Evolutionary conservation across 2,888 invertebrate genomes (phyloP), one percentile per base, ranked within the genome.

Genomic region (Rhorus exstirpatorius): DNA sequence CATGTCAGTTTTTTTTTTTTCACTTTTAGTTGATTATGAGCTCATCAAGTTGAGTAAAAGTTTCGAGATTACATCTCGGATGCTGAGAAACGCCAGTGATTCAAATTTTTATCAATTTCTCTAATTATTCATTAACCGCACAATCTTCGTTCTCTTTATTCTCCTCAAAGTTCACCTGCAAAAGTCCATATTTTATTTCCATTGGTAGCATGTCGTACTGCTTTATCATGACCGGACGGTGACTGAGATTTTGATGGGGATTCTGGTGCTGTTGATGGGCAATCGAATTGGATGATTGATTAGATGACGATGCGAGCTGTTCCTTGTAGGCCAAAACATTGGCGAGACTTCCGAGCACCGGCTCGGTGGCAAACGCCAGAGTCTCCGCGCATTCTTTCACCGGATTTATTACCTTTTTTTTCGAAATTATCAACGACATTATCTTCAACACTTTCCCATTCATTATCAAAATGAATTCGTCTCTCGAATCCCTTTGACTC

Each of bases 361-460:
- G 97, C 93, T 99, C 99, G 1, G 98, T 96, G n/a, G 97, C 98
- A 93, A 99, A 99, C 0, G 98, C 98, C 88, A 99, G 93, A 1
- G 98, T 98, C 89, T 98, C 97, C 61, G 96, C 94, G 83, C 97
- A 96, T 91, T 98, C 98, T 91, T 97, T 97, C 10, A 97, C 94
- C 21, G 81, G 35, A 81, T 77, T 83, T 70, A 84, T 81, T 46
- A 86, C 82, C 86, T 86, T 46, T 12, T 19, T 3, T 49, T 19
- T 3, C 41, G 51, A 41, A 74, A 58, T 31, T 19, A 53, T 41
- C 65, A 7, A 41, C 17, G 1, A 38, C 8, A 14, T 17, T 19
- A 53, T 17, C 26, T 10, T 41, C n/a, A n/a, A n/a, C n/a, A n/a
- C n/a, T n/a, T n/a, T n/a, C n/a, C n/a, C n/a, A n/a, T n/a, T n/a